Evolutionary conservation across 2,797 vertebrate genomes (phyloP), one percentile per base, ranked within the genome.

Genomic region (Smutsia temminckii): DNA sequence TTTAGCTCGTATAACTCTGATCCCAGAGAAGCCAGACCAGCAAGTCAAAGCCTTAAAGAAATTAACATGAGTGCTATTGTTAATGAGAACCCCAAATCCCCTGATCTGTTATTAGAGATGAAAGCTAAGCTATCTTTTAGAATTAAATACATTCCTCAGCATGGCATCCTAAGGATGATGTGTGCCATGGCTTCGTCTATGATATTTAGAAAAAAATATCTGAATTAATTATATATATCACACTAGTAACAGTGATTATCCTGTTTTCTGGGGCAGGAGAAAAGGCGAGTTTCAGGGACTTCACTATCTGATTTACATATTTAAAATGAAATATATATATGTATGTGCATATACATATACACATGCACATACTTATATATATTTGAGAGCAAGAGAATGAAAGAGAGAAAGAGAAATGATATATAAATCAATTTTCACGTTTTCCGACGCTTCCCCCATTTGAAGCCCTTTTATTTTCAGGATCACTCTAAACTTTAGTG

Each of bases 41-140:
- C 55, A 55, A 87, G 69, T 78, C 75, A 78, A 66, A 72, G 29
- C n/a, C n/a, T 74, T 68, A 84, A 81, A 68, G 40, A 89, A 86
- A 64, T 61, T 9, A 87, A 83, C 37, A 23, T 25, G 49, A 64
- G 12, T 46, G 20, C 20, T 11, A 63, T 25, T 75, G 79, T 9
- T 89, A 85, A n/a, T 0, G 12, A 93, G 49, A 37, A 84, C 27
- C 21, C 6, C 3, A 53, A 85, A 25, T 29, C 29, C 27, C 61
- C 93, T 18, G 27, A 57, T 10, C 32, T 75, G n/a, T 63, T 32
- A 57, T 13, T 14, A 49, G 23, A 91, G 18, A 27, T 13, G 66
- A 85, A 78, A 91, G 77, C 55, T 53, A 16, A 84, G 25, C 55
- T 40, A 29, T 1, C 49, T 49, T 57, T 61, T 53, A 79, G 59